These are phyloP conservation scores for Cancer borealis DNA, from an alignment of 2,888 invertebrate species.

Conservation along the genomic window DNA sequence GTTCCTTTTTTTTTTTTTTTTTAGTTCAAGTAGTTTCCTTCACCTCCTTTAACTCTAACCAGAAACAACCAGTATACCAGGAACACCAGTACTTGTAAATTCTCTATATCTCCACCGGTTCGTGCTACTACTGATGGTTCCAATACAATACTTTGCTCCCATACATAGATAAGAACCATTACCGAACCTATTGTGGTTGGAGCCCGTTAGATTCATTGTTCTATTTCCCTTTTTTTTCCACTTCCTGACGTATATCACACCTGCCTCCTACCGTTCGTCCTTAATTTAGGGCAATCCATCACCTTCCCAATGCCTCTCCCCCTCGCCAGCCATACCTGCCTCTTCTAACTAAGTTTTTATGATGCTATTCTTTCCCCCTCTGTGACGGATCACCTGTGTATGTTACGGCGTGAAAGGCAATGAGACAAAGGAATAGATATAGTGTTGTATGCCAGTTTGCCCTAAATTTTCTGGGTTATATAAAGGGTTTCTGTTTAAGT, in stretches of 20 bases:
- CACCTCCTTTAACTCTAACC: neutral
- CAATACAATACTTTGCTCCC: neutral
- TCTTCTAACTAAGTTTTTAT: conserved; percentile 9
- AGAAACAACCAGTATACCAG: neutral
- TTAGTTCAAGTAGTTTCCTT: too few relatives aligned
- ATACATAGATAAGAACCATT: conserved; percentile 8
- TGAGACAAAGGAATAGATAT: neutral
- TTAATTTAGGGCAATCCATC: conserved; percentile 22
- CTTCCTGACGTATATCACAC: conserved; percentile 32
- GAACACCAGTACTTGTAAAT: neutral
- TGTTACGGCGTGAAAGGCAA: neutral
- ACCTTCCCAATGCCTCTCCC: neutral
- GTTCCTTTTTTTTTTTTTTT: too few relatives aligned
- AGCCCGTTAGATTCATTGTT: neutral
- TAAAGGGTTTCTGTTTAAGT: too few relatives aligned
- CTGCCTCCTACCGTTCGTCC: conserved; percentile 21
- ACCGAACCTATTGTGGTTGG: neutral
- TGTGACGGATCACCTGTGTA: neutral
- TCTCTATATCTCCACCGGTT: neutral
- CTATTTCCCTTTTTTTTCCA: conserved; percentile 32
- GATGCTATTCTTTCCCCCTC: conserved; percentile 1
- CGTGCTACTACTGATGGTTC: neutral
- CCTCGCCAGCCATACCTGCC: conserved; percentile 24
- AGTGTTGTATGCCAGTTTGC: neutral
- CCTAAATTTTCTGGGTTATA: too few relatives aligned